Percentiles rank a stretch among this genome's conserved stretches.
These are phyloP conservation scores for Xerus rutilus DNA, from an alignment of 2,797 vertebrate genomes.

Conservation along the genomic window DNA sequence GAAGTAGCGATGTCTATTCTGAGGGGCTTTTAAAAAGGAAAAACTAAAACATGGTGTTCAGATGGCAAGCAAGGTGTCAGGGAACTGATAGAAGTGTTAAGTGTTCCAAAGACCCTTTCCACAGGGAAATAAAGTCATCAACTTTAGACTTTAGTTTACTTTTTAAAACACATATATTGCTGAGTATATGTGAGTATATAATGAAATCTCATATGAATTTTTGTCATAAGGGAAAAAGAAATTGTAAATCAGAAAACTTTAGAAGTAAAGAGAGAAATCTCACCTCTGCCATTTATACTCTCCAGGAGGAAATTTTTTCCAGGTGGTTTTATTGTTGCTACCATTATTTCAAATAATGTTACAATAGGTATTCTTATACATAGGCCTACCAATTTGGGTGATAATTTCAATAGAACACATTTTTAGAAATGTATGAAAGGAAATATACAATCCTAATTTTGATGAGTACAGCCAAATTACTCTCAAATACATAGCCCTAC, in stretches of 20 bases:
- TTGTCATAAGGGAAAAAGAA: background rate
- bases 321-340: background rate
- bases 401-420: background rate
- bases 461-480: background rate
- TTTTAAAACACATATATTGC: background rate
- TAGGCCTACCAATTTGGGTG: background rate
- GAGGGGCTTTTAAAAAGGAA: background rate
- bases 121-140: background rate
- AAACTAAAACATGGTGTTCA: background rate
- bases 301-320: background rate
- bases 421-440: constrained; percentile 11
- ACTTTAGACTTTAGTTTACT: background rate
- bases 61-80: background rate
- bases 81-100: background rate
- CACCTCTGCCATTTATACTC: background rate
- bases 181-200: background rate
- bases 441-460: background rate
- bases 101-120: background rate
- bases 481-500: background rate
- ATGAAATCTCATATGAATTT: background rate
- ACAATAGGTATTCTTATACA: background rate
- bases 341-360: background rate
- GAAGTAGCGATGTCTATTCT: background rate
- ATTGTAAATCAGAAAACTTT: background rate
- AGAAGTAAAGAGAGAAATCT: background rate